Evolutionary conservation across 2,888 invertebrate species (phyloP), one percentile per base, ranked within the genome.

Genomic region (Eilema griseolum): DNA sequence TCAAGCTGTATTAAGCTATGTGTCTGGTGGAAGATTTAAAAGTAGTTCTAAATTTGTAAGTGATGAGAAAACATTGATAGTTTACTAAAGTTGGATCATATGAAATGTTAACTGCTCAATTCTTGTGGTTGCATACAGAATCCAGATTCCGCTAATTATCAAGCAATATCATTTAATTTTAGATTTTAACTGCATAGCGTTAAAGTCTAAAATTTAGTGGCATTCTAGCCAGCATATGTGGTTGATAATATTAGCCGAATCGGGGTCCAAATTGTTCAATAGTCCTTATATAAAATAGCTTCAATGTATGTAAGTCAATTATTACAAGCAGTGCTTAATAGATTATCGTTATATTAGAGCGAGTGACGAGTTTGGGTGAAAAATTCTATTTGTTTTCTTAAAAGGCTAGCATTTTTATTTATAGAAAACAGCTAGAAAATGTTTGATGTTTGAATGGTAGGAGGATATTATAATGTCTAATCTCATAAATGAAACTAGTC

Each of bases 241-340:
- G 33, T 37, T 37, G 33, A 12, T 12, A 37, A 12, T 33, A 5
- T 3, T 33, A 7, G 31, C 11, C 11, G 3, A 11, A 12, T 37
- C 33, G 33, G 33, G 12, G 33, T 12, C 33, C 16, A 41, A 3
- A 52, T 52, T 61, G 24, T 52, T 60, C 41, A 23, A 23, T 61
- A n/a, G 52, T 52, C 52, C 10, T 52, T 52, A 65, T 65, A 20
- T 57, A 57, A 20, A 61, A 61, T 61, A 61, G 20, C 31, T n/a
- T 31, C 31, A 61, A 67, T 61, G 31, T 60, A 61, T 67, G 28
- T 31, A 64, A 70, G 77, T 81, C 79, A 79, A 79, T 79, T 81
- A 79, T 71, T 70, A 59, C 73, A 70, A 67, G 65, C 61, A 71
- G 74, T 75, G 11, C 67, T 57, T 61, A 59, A 70, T 61, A 65